A percentile compares a stretch with the other conserved stretches of the same genome.
These are phyloP conservation scores for Riparia riparia DNA, from an alignment of 2,113 vertebrate genomes.

Conservation along the genomic window DNA sequence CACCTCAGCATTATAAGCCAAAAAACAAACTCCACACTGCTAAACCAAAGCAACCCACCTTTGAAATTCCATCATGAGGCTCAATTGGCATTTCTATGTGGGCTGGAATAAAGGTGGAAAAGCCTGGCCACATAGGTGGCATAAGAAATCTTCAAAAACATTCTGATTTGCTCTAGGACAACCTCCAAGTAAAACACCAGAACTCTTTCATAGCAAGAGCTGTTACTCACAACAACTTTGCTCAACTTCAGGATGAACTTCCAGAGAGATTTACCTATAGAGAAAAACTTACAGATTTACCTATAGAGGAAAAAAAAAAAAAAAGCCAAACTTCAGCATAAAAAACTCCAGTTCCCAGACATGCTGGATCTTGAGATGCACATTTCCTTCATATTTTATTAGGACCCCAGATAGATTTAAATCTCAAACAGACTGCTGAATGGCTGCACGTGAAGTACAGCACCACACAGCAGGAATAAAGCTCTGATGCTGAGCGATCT, in stretches of 20 bases:
- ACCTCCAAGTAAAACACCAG: background rate
- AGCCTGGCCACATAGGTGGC: background rate
- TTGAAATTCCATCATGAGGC: background rate
- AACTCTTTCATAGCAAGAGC: background rate
- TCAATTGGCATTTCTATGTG: background rate
- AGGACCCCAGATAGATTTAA: background rate
- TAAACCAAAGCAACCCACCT: background rate
- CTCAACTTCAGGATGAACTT: background rate
- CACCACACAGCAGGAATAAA: background rate
- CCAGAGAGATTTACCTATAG: background rate
- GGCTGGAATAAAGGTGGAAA: background rate
- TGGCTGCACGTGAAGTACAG: background rate
- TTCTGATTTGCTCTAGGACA: background rate
- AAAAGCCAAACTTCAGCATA: background rate
- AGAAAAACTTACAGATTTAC: background rate
- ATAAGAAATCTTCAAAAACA: background rate
- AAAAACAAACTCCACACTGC: background rate
- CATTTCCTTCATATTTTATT: background rate
- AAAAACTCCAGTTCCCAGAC: background rate
- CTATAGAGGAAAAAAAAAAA: background rate
- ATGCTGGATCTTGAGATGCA: background rate
- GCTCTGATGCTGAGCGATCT: background rate
- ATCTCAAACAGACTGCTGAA: background rate
- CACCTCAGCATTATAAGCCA: background rate
- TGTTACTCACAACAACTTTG: background rate